A percentile compares a stretch with the other conserved stretches of the same genome.
These are phyloP conservation scores for Dynastes hyllus DNA, from an alignment of 2,888 invertebrate species.

Conservation along the genomic window DNA sequence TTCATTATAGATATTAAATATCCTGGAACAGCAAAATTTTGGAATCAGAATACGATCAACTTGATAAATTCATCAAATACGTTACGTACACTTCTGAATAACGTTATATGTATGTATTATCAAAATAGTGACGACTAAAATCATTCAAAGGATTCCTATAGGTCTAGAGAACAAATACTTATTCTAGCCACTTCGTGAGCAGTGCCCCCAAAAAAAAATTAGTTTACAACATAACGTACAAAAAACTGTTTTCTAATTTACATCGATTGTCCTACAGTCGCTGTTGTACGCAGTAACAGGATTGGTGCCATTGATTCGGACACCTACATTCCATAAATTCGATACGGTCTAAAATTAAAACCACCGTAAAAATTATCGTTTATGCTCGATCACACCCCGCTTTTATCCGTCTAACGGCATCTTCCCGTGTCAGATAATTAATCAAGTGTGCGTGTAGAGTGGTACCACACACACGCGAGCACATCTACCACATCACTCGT, in stretches of 20 bases:
- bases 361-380: conserved; percentile 43
- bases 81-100: no score
- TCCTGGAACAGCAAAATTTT: no score
- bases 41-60: no score
- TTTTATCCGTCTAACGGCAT: conserved; percentile 27
- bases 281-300: neutral
- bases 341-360: conserved; percentile 38
- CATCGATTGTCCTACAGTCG: neutral
- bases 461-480: neutral
- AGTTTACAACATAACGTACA: conserved; percentile 7
- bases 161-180: no score
- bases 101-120: no score
- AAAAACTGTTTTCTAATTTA: neutral
- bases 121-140: no score
- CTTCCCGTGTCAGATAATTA: conserved; percentile 32
- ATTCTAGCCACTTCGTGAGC: no score
- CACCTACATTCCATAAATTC: conserved; percentile 40
- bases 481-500: neutral
- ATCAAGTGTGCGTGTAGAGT: conserved; percentile 13
- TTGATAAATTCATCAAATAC: no score
- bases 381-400: conserved; percentile 31
- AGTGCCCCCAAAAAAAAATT: neutral
- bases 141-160: no score
- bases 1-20: no score
- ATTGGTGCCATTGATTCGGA: neutral